phyloP scores from a whole-genome alignment of 2,888 invertebrate species.

The Cerceris rybyensis region DNA sequence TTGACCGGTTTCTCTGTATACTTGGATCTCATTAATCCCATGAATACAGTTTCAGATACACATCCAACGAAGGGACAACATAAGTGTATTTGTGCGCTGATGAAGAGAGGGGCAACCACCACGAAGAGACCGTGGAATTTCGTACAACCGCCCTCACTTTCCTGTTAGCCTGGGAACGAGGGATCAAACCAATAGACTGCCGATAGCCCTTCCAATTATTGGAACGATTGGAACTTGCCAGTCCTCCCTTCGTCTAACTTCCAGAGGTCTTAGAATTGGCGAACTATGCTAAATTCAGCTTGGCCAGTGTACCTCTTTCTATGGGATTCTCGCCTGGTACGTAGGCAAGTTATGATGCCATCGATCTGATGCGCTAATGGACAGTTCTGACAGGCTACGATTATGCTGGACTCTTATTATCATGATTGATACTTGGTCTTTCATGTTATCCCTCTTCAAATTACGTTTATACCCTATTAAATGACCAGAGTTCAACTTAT shows the following conservation, averaged over 20 bases:
- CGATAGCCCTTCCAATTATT: constrained; percentile 80
- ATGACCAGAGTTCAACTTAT: no score
- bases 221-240: constrained; percentile 72
- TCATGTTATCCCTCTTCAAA: no score
- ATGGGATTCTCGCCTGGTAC: constrained; percentile 71
- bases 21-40: neutral
- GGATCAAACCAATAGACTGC: constrained; percentile 81
- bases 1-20: neutral
- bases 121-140: constrained; percentile 63
- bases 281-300: neutral
- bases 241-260: constrained; percentile 2
- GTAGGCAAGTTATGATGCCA: constrained; percentile 75
- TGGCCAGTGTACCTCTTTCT: constrained; percentile 49
- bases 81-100: neutral
- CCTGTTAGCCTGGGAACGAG: constrained; percentile 77
- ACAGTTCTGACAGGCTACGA: constrained; percentile 41
- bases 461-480: no score
- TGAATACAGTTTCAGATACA: neutral
- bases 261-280: neutral
- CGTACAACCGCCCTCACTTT: constrained; percentile 71
- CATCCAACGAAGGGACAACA: no score
- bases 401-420: neutral
- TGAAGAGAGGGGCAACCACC: constrained; percentile 31
- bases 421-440: neutral
- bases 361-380: constrained; percentile 74